Evolutionary conservation across 2,113 vertebrate species (phyloP).

Genomic region (Dromiciops gliroides): DNA sequence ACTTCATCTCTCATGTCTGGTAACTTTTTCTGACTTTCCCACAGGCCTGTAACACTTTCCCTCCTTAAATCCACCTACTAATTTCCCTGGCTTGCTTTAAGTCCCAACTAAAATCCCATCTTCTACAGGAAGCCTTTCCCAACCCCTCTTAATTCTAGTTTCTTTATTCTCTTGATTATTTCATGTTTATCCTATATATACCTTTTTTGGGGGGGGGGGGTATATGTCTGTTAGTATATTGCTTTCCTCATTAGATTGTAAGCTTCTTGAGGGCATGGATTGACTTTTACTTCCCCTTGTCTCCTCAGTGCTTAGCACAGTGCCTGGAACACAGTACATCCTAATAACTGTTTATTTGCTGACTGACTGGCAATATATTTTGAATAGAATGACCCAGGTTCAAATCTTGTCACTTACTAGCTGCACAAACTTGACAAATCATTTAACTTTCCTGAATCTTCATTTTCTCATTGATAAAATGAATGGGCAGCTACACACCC

Average conservation of each 20-base stretch:
- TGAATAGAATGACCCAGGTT: not conserved
- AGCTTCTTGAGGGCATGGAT: not conserved
- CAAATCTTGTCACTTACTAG: not conserved
- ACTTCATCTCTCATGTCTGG: not conserved
- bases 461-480: too few relatives aligned
- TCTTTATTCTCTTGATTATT: not conserved
- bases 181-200: not conserved
- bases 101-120: not conserved
- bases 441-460: too few relatives aligned
- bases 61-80: not conserved
- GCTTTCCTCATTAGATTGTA: not conserved
- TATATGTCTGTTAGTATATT: not conserved
- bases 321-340: not conserved
- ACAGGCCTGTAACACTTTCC: not conserved
- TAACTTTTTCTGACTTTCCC: not conserved
- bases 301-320: not conserved
- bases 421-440: too few relatives aligned
- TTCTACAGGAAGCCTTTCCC: not conserved
- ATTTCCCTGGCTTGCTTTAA: not conserved
- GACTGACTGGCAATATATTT: not conserved
- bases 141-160: not conserved
- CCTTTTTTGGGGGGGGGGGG: too few relatives aligned
- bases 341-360: not conserved
- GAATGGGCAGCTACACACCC: not conserved
- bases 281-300: not conserved